These are phyloP conservation scores for Muscicapa adusta DNA, from an alignment of 2,113 vertebrate genomes.

Conservation along the genomic window DNA sequence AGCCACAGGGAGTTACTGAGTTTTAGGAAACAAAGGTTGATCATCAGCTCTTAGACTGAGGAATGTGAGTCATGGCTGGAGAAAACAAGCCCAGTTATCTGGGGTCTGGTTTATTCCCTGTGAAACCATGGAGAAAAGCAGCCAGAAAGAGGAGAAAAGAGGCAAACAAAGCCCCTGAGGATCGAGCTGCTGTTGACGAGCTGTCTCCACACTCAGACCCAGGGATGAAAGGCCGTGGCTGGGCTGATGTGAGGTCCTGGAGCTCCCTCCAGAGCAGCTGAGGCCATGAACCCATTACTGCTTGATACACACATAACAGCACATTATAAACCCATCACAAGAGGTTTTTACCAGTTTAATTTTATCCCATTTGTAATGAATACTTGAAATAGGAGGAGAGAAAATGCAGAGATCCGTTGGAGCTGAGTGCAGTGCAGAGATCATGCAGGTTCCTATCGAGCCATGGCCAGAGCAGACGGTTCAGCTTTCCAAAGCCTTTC, in stretches of 20 bases:
- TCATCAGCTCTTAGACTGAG: neutral
- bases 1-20: neutral
- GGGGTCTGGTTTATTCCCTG: neutral
- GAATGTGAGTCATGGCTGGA: neutral
- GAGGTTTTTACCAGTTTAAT: neutral
- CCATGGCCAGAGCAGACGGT: accelerated
- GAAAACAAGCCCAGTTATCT: neutral
- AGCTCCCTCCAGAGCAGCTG: neutral
- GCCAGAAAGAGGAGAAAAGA: neutral
- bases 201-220: neutral
- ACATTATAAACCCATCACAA: neutral
- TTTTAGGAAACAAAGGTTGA: neutral
- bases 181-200: accelerated
- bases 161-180: neutral
- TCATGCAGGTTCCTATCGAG: neutral
- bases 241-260: neutral
- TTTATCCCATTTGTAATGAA: neutral
- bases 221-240: accelerated
- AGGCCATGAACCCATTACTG: accelerated
- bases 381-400: neutral
- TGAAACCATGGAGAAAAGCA: neutral
- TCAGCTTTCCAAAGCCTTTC: neutral
- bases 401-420: neutral
- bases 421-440: neutral
- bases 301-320: neutral